Conservation (phyloP, 2,113 vertebrate genomes). For the Bolborhynchus lineola region DNA sequence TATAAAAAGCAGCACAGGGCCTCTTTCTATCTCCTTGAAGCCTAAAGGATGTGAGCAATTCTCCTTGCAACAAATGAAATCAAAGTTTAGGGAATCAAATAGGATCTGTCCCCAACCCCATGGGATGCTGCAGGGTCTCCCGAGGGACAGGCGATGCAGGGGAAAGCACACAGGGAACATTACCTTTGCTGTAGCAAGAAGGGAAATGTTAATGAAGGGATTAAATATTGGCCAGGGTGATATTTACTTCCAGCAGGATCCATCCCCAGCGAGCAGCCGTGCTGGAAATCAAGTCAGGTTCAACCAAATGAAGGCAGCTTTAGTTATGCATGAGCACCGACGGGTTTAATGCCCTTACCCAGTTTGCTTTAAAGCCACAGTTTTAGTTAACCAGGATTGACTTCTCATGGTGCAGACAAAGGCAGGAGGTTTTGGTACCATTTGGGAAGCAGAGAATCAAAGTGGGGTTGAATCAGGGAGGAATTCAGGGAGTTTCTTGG, state of each 20-base stretch:
- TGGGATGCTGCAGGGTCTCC: neutral
- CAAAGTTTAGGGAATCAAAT: neutral
- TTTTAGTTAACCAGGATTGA: neutral
- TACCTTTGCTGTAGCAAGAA: neutral
- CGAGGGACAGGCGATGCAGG: neutral
- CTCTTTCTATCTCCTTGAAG: neutral
- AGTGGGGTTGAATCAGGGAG: neutral
- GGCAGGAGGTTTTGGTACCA: neutral
- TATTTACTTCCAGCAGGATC: neutral
- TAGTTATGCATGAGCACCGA: fast-evolving
- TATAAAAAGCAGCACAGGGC: neutral
- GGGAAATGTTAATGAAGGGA: neutral
- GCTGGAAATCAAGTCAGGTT: neutral
- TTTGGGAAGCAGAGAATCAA: fast-evolving
- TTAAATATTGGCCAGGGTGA: neutral
- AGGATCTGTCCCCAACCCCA: fast-evolving
- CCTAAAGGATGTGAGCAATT: fast-evolving
- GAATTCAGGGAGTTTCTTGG: neutral
- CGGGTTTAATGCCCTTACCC: neutral
- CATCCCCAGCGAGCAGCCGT: fast-evolving
- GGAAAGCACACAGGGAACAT: neutral
- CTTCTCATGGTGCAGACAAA: neutral
- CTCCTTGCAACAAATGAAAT: neutral
- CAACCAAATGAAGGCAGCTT: neutral
- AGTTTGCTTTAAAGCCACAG: neutral